These are phyloP conservation scores for Brachionus calyciflorus DNA, from an alignment of 1,140 invertebrate genomes.

Conservation along the genomic window DNA sequence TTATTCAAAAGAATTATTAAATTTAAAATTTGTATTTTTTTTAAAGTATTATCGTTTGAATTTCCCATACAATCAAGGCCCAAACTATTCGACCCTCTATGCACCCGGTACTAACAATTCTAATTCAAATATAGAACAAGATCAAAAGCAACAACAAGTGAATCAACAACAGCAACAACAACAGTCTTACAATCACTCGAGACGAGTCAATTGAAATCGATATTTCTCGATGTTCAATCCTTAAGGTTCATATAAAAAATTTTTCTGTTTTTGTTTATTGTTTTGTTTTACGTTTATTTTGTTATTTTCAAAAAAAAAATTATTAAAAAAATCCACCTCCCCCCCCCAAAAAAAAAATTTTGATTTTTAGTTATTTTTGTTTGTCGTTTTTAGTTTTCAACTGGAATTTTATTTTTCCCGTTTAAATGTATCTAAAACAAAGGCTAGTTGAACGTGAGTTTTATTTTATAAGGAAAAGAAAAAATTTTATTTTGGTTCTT, in stretches of 20 bases:
- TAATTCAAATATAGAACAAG: not conserved
- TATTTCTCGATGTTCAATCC: not conserved
- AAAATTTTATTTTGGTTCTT: too few species aligned
- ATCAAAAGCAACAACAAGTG: slow-evolving; percentile 2
- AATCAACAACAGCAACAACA: slow-evolving; percentile 1
- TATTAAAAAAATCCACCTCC: too few species aligned
- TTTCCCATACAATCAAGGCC: slow-evolving; percentile 12
- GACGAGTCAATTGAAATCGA: slow-evolving; percentile 12
- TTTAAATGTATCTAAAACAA: too few species aligned
- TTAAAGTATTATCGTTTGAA: slow-evolving; percentile 22
- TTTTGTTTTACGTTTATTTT: slow-evolving; percentile 5
- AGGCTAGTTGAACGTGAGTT: too few species aligned
- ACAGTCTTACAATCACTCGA: not conserved
- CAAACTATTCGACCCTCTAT: not conserved
- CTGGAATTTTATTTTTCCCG: too few species aligned
- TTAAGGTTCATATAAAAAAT: too few species aligned
- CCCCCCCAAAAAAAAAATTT: too few species aligned
- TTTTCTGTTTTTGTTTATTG: slow-evolving; percentile 4
- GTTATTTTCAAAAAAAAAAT: too few species aligned
- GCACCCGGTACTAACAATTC: not conserved
- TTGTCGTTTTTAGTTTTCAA: too few species aligned
- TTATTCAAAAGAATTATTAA: not conserved
- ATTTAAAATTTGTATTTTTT: not conserved
- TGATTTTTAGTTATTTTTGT: too few species aligned
- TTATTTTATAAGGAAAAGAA: too few species aligned